These are phyloP conservation scores for Diorhabda elongata DNA, from an alignment of 1,140 invertebrate genomes.

Conservation along the genomic window DNA sequence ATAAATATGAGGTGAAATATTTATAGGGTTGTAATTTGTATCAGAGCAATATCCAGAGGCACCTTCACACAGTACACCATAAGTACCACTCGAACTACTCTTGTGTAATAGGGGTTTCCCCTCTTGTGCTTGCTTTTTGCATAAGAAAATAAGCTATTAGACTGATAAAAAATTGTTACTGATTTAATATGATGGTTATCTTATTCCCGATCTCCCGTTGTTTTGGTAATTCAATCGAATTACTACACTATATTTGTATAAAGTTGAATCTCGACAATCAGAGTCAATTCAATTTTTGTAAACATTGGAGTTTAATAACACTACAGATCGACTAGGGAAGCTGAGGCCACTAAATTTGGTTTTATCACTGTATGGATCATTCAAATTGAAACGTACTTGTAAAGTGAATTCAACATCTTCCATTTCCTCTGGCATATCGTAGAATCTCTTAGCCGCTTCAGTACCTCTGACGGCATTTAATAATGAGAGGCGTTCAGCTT, in stretches of 20 bases:
- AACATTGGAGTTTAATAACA: background rate
- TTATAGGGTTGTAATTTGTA: no score
- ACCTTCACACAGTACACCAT: no score
- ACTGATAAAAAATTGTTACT: no score
- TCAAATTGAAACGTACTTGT: slow-evolving; percentile 28
- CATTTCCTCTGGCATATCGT: slow-evolving; percentile 52
- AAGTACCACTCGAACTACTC: no score
- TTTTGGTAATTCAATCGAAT: no score
- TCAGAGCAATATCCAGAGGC: no score
- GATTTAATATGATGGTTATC: no score
- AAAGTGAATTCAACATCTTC: slow-evolving; percentile 68
- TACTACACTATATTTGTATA: background rate
- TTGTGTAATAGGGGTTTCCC: no score
- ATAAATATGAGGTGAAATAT: no score
- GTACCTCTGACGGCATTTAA: slow-evolving; percentile 64
- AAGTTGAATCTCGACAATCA: background rate
- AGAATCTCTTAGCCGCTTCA: slow-evolving; percentile 61
- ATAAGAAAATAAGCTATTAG: no score
- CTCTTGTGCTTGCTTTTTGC: no score
- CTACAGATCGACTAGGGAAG: background rate
- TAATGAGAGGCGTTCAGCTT: slow-evolving; percentile 62
- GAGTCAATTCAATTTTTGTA: background rate
- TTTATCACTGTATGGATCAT: background rate
- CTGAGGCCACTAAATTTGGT: background rate
- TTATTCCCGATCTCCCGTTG: no score